phyloP scores from a whole-genome alignment of 92 coral and sea anemone species.

The Ricordea florida region DNA sequence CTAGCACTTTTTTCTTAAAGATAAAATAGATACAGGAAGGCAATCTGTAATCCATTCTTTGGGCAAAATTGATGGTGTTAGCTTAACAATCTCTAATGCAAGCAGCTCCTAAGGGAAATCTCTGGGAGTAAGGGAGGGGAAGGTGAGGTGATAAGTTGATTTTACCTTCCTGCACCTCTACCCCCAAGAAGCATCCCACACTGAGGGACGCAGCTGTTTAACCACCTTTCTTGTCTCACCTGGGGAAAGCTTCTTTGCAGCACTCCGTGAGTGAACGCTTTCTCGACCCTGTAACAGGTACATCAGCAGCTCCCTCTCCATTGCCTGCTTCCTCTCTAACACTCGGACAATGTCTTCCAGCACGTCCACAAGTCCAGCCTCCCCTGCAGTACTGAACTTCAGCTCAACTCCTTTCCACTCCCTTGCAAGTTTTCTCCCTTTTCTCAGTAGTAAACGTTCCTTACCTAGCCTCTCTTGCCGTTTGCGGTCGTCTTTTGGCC shows the following conservation, averaged over 20 bases:
- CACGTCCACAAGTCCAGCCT: conserved; percentile 82
- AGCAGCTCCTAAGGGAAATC: too few species aligned
- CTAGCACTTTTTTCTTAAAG: too few species aligned
- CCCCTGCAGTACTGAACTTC: conserved; percentile 47
- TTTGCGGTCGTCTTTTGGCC: conserved; percentile 58
- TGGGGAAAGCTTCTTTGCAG: conserved; percentile 78
- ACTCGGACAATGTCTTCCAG: conserved; percentile 85
- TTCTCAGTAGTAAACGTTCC: conserved; percentile 70
- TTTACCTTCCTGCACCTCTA: too few species aligned
- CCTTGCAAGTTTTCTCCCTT: conserved; percentile 85
- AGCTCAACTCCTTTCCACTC: conserved; percentile 65
- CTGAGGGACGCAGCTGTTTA: too few species aligned
- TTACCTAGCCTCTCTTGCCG: conserved; percentile 75
- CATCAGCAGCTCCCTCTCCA: conserved; percentile 83
- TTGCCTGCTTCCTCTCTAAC: conserved; percentile 86
- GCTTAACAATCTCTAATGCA: too few species aligned
- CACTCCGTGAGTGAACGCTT: conserved; percentile 78
- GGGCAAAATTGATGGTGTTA: too few species aligned
- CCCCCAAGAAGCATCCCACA: too few species aligned
- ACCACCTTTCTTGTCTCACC: conserved; percentile 55
- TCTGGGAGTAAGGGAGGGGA: too few species aligned
- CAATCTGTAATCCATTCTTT: too few species aligned
- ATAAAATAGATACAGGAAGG: too few species aligned
- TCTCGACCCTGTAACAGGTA: conserved; percentile 92
- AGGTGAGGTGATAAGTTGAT: too few species aligned